phyloP scores from a whole-genome alignment of 2,113 vertebrate genomes.

The Anolis sagrei region DNA sequence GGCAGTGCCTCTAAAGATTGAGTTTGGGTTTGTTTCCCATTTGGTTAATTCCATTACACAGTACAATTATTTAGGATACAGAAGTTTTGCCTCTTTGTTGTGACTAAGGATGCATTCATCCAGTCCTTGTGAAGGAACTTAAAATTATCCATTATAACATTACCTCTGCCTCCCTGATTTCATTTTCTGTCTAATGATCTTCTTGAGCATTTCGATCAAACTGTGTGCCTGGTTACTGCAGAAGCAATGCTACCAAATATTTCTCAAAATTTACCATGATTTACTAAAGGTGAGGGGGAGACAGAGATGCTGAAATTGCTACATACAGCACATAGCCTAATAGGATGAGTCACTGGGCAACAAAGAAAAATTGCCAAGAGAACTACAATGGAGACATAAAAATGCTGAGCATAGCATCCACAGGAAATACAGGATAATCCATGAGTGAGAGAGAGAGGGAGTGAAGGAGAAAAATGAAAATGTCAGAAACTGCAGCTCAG shows the following conservation, averaged over 20 bases:
- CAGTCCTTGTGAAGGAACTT: no score
- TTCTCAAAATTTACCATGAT: not conserved
- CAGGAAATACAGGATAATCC: conserved; percentile 16
- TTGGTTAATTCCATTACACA: no score
- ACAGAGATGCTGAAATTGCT: not conserved
- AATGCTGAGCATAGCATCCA: conserved; percentile 25
- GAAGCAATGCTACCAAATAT: not conserved
- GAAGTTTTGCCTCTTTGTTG: no score
- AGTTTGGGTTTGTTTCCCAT: no score
- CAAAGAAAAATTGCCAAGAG: not conserved
- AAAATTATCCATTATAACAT: no score
- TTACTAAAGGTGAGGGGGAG: not conserved
- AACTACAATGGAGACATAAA: conserved; percentile 10
- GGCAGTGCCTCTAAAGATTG: no score
- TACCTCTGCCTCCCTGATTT: no score
- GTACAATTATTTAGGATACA: no score
- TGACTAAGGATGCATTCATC: no score
- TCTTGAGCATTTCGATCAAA: not conserved
- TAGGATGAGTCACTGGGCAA: not conserved
- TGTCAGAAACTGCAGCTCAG: not conserved
- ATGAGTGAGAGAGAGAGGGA: not conserved
- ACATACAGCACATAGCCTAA: not conserved
- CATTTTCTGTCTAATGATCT: no score
- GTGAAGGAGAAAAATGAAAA: no score
- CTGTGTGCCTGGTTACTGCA: not conserved